Base-by-base conservation (phyloP, 1,140 invertebrate genomes). In the Drosophila arizonae region DNA sequence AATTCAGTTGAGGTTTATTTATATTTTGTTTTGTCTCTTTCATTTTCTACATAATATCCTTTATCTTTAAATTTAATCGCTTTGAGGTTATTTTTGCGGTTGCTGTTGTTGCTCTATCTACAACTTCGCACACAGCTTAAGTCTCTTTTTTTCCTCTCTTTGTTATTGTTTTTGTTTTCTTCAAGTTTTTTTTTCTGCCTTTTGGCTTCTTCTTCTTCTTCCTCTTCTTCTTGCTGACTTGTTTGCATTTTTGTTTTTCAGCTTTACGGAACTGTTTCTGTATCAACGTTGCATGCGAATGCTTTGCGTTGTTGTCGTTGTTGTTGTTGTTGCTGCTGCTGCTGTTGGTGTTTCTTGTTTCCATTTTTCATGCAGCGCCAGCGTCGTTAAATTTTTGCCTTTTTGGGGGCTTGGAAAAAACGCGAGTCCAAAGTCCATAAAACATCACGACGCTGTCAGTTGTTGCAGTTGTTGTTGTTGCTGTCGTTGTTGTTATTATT, bases 341-440 rank as follows among this genome's bases (percentile, higher is more conserved):
- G 65, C 28, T 51, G 79, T 67, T 48, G 58, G 39, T 67, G 69
- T 80, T 81, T 74, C 77, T 86, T 86, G 73, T 77, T 85, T 77
- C 70, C 81, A 81, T 86, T 85, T 85, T 77, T 85, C 81, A 86
- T 84, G 80, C 80, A 77, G 65, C 81, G 72, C 51, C 68, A 52
- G 46, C 64, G 73, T 68, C 73, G 78, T 75, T 81, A 81, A 72
- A 80, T 78, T 85, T 81, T 86, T 86, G 80, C 74, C 77, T 86
- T 81, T 85, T 86, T 81, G 75, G 75, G 36, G 63, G 71, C 76
- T 75, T 85, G 77, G 61, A 55, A 62, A 72, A 77, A 77, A 67
- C 73, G 76, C 76, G 71, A 85, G 81, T 85, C 81, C 75, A 86
- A 85, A 85, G 81, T 85, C 81, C 81, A 85, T 85, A 86, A 86